Evolutionary conservation across 2,888 invertebrate species (phyloP).

Genomic region (Lottia gigantea): DNA sequence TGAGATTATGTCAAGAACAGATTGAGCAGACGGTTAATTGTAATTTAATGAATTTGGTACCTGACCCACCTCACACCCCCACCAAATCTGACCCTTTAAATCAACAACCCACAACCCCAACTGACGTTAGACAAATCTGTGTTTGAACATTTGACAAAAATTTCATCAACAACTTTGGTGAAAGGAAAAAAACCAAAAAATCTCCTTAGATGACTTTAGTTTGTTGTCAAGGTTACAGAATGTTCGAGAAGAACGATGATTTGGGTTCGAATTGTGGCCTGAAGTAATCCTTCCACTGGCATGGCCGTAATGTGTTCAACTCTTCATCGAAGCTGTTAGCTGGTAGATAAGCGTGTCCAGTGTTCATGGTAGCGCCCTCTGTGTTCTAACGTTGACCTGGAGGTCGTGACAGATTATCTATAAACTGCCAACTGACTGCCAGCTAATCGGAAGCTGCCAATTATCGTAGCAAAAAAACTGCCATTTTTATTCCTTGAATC

Average conservation of each 20-base stretch:
- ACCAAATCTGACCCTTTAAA: constrained; percentile 38
- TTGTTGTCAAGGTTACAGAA: not conserved
- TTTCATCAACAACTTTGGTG: too few relatives aligned
- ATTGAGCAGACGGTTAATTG: constrained; percentile 62
- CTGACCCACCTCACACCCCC: constrained; percentile 30
- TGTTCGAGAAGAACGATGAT: not conserved
- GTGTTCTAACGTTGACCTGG: not conserved
- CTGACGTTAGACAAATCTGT: constrained; percentile 86
- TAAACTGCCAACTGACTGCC: constrained; percentile 2
- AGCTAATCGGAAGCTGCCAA: constrained; percentile 8
- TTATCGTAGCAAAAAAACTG: constrained; percentile 8
- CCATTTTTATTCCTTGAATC: not conserved
- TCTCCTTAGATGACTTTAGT: not conserved
- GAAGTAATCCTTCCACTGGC: not conserved
- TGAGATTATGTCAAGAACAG: constrained; percentile 65
- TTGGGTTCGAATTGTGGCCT: not conserved
- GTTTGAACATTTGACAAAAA: constrained; percentile 66
- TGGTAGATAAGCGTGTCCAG: not conserved
- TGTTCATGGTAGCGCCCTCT: not conserved
- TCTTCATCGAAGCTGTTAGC: not conserved
- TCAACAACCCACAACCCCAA: constrained; percentile 79
- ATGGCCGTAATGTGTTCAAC: constrained; percentile 3
- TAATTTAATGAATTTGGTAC: constrained; percentile 50
- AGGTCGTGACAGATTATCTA: not conserved
- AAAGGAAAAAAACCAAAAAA: not conserved